Conservation (phyloP, 2,113 vertebrate genomes). For the Copsychus sechellarum region DNA sequence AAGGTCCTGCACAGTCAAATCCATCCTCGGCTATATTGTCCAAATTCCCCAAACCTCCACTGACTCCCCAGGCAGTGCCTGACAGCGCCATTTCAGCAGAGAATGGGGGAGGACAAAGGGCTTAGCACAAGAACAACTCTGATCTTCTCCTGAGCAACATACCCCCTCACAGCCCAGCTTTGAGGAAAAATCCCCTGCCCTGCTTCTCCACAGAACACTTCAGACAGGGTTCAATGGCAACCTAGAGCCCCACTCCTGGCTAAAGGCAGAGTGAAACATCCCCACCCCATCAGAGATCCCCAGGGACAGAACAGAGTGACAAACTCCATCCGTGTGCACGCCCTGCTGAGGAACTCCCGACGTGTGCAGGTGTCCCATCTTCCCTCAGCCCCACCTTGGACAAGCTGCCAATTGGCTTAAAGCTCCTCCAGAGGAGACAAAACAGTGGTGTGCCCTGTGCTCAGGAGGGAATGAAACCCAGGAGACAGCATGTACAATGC, state of each 20-base stretch:
- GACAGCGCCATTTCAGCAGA: fast-evolving
- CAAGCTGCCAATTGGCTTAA: neutral
- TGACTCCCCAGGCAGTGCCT: neutral
- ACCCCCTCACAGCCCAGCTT: neutral
- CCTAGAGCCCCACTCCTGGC: neutral
- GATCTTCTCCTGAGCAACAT: neutral
- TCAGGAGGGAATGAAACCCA: neutral
- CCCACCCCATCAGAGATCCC: neutral
- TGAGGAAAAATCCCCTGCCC: neutral
- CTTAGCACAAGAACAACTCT: neutral
- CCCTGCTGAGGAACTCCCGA: fast-evolving
- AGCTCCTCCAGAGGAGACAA: neutral
- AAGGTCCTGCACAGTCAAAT: neutral
- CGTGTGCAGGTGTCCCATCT: neutral
- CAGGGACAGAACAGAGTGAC: neutral
- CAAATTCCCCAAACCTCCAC: neutral
- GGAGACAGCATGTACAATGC: neutral
- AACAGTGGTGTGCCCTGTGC: neutral
- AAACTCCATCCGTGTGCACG: fast-evolving
- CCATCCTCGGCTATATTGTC: fast-evolving
- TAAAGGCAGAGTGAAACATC: neutral
- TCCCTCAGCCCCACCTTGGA: neutral
- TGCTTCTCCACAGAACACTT: neutral
- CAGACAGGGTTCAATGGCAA: fast-evolving
- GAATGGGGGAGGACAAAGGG: neutral